These are phyloP conservation scores for Nomada ruficornis DNA, from an alignment of 2,888 invertebrate species.

Conservation along the genomic window DNA sequence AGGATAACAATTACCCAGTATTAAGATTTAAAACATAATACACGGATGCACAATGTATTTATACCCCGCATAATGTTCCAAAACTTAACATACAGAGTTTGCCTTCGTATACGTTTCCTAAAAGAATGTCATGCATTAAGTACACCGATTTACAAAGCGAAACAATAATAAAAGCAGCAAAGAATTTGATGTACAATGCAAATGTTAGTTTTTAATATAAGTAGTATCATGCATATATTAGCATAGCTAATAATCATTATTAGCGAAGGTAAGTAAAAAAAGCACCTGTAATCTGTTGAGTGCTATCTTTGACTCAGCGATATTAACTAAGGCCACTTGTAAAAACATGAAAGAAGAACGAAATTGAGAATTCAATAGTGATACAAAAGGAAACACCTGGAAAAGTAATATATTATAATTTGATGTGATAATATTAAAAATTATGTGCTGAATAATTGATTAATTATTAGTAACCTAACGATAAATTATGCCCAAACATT, in stretches of 20 bases:
- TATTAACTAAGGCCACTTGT: slow-evolving; percentile 78
- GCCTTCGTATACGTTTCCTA: not conserved
- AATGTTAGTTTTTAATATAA: not conserved
- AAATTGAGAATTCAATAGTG: slow-evolving; percentile 80
- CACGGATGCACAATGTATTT: not conserved
- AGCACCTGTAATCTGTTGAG: slow-evolving; percentile 80
- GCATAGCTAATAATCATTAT: slow-evolving; percentile 29
- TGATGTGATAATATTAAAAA: slow-evolving; percentile 8
- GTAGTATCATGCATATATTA: not conserved
- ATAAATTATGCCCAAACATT: slow-evolving; percentile 9
- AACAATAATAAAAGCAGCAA: slow-evolving; percentile 8
- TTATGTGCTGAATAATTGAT: not conserved
- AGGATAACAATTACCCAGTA: not conserved
- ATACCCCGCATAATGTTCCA: not conserved
- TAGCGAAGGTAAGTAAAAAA: slow-evolving; percentile 49
- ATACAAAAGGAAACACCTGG: slow-evolving; percentile 82
- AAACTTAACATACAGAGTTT: not conserved
- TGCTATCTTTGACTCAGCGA: slow-evolving; percentile 76
- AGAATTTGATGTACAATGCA: not conserved
- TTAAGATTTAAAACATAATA: not conserved
- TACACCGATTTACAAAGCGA: slow-evolving; percentile 1
- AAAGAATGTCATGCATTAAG: not conserved
- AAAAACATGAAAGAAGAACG: slow-evolving; percentile 78
- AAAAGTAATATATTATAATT: slow-evolving; percentile 67
- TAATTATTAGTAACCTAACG: too few relatives aligned